Conservation (phyloP, 2,888 invertebrate genomes). For the Bembecia ichneumoniformis region DNA sequence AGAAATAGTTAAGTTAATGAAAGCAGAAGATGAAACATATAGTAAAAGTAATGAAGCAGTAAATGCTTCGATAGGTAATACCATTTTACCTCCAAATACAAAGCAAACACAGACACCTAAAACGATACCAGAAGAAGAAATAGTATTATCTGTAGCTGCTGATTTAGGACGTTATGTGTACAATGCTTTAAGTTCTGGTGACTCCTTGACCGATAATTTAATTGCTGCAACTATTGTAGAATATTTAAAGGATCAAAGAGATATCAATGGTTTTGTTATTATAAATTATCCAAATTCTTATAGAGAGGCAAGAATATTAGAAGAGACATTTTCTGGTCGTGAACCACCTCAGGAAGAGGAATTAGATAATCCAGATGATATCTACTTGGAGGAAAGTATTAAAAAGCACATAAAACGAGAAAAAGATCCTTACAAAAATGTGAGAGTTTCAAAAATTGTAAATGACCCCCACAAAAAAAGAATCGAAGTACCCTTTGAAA, state of each 20-base stretch:
- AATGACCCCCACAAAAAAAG: slow-evolving; percentile 58
- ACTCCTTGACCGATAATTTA: slow-evolving; percentile 67
- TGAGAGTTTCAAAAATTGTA: slow-evolving; percentile 64
- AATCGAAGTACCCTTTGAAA: slow-evolving; percentile 47
- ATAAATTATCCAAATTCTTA: slow-evolving; percentile 75
- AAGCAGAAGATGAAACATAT: slow-evolving; percentile 36
- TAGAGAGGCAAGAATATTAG: slow-evolving; percentile 72
- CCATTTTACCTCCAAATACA: slow-evolving; percentile 35
- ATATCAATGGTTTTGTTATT: slow-evolving; percentile 74
- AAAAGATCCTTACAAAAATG: slow-evolving; percentile 40
- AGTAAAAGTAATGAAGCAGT: slow-evolving; percentile 32
- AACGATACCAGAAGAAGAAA: slow-evolving; percentile 71
- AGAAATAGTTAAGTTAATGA: slow-evolving; percentile 45
- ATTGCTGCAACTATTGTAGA: slow-evolving; percentile 73
- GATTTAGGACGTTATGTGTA: slow-evolving; percentile 70
- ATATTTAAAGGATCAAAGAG: slow-evolving; percentile 64
- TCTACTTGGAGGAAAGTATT: slow-evolving; percentile 53
- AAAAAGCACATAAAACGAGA: slow-evolving; percentile 44
- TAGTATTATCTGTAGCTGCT: slow-evolving; percentile 60
- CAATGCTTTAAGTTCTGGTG: slow-evolving; percentile 67
- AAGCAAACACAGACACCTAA: slow-evolving; percentile 76
- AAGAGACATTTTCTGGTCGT: slow-evolving; percentile 71
- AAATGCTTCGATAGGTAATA: slow-evolving; percentile 25
- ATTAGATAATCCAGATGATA: slow-evolving; percentile 46
- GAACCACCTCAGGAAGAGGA: slow-evolving; percentile 51